phyloP scores from a whole-genome alignment of 2,888 invertebrate species.

The Sepioteuthis lessoniana region DNA sequence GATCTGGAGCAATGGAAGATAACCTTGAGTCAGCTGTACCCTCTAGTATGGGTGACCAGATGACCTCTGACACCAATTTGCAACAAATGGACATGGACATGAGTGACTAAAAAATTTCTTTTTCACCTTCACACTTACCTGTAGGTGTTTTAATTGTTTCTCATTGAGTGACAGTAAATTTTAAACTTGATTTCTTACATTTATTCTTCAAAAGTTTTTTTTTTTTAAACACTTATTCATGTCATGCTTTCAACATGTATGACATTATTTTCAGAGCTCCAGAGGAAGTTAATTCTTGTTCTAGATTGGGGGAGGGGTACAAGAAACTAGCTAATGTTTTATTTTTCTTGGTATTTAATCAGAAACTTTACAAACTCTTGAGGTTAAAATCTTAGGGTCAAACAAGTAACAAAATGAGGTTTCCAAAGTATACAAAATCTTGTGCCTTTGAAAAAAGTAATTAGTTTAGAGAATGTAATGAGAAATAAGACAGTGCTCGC shows the following conservation, averaged over 20 bases:
- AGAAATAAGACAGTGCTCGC: too few relatives aligned
- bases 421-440: too few relatives aligned
- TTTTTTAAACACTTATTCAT: too few relatives aligned
- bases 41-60: conserved; percentile 40
- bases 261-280: not conserved
- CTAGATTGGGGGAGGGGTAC: too few relatives aligned
- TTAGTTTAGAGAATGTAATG: too few relatives aligned
- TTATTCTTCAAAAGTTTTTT: not conserved
- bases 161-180: not conserved
- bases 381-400: too few relatives aligned
- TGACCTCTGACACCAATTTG: conserved; percentile 56
- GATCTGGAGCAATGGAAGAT: not conserved
- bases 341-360: too few relatives aligned
- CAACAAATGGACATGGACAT: conserved; percentile 69
- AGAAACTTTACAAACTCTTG: too few relatives aligned
- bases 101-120: conserved; percentile 61
- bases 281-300: too few relatives aligned
- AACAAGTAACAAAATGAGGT: too few relatives aligned
- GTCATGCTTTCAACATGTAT: not conserved
- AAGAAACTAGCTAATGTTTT: too few relatives aligned
- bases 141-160: not conserved
- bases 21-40: not conserved
- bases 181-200: not conserved
- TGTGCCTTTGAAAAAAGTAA: too few relatives aligned
- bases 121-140: not conserved